Base-by-base conservation (phyloP, 1,140 invertebrate species). In the Listronotus oregonensis region DNA sequence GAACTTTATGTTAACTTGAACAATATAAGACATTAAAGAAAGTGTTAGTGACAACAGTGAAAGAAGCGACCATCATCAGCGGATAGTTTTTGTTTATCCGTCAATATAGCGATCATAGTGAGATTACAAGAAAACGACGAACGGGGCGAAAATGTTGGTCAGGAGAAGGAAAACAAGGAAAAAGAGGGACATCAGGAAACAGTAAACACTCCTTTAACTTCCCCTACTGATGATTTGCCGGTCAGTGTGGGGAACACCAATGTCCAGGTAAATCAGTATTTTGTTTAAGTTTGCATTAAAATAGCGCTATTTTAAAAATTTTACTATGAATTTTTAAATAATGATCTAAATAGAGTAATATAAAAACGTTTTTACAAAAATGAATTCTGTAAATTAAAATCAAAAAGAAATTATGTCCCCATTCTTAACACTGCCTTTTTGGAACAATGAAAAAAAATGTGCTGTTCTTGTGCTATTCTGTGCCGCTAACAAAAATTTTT, bases 61-160 rank as follows among this genome's bases (percentile, higher is more conserved):
- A 21, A 27, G 6, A 21, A 49, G 18, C 17, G 15, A 27, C n/a
- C 14, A 18, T 44, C 17, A 7, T 34, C 8, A n/a, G 31, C 10
- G 10, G 32, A 39, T 12, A 15, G 42, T 46, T 52, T 42, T 14
- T 21, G 10, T n/a, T 49, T 18, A 67, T n/a, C 66, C 61, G 70
- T 50, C 71, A 77, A 69, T 54, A 79, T 79, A 71, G 77, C 77
- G 64, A 78, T 79, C 76, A 79, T 79, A 68, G 76, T 79, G 77
- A 71, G 75, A 59, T 65, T 76, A 54, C 76, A 77, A 60, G 77
- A 78, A 40, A 71, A 66, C 58, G 67, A 65, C 60, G 64, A 69
- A 34, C 65, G 58, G 56, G 64, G 69, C 31, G 71, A 74, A 42
- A 73, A 75, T 70, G 73, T 73, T 64, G 73, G 66, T 59, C 69